phyloP scores from a whole-genome alignment of 2,888 invertebrate species.

The Polia nebulosa region DNA sequence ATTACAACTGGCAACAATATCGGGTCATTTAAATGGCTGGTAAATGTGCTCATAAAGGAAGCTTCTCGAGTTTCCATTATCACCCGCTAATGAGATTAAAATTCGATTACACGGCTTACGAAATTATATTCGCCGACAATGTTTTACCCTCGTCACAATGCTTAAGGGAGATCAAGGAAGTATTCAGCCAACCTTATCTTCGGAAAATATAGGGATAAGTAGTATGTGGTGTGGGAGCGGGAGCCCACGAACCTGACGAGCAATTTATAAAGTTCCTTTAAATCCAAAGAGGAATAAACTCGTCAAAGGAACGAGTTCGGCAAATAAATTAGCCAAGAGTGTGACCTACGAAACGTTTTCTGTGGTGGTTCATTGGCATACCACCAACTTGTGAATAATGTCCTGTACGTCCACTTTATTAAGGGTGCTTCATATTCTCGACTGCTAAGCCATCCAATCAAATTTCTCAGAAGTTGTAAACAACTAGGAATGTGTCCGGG shows the following conservation, averaged over 20 bases:
- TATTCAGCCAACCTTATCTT: constrained; percentile 52
- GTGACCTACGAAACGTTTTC: constrained; percentile 32
- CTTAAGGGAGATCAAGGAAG: constrained; percentile 59
- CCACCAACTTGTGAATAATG: constrained; percentile 13
- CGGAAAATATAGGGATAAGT: constrained; percentile 41
- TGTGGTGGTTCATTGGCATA: constrained; percentile 34
- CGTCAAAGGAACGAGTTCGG: constrained; percentile 52
- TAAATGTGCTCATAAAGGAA: constrained; percentile 67
- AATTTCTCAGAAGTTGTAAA: constrained; percentile 11
- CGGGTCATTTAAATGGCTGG: constrained; percentile 61
- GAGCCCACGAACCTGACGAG: constrained; percentile 29
- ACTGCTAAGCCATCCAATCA: constrained; percentile 8
- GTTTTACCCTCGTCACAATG: constrained; percentile 69
- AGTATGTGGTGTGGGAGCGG: constrained; percentile 20
- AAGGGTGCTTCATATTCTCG: background rate
- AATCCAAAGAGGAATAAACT: constrained; percentile 56
- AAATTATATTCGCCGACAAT: constrained; percentile 70
- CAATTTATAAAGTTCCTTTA: constrained; percentile 55
- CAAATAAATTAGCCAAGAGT: constrained; percentile 57
- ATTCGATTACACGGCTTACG: constrained; percentile 75
- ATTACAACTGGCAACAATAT: constrained; percentile 48
- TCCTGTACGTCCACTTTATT: constrained; percentile 4
- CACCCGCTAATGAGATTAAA: constrained; percentile 77
- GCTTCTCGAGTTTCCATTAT: constrained; percentile 74
- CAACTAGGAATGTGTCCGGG: background rate